Conservation (phyloP, 2,797 vertebrate genomes). For the Galagoides demidoff region DNA sequence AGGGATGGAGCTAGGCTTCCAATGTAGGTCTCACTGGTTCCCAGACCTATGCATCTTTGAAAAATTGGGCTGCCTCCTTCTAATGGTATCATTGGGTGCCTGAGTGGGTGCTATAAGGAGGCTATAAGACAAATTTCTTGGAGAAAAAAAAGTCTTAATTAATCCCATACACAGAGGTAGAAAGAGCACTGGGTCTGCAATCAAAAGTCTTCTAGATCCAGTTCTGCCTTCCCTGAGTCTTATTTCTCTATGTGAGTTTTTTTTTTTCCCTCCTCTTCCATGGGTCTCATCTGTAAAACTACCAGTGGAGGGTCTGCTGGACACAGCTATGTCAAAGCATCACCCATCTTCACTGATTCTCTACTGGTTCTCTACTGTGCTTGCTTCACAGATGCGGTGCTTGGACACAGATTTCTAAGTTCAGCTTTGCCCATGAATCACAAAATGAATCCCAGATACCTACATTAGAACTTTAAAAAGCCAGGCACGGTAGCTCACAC, state of each 20-base stretch:
- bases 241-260: neutral
- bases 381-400: neutral
- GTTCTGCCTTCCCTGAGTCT: neutral
- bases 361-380: neutral
- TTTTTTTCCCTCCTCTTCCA: neutral
- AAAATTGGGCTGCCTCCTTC: neutral
- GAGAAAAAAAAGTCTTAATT: neutral
- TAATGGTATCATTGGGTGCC: neutral
- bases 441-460: neutral
- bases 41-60: neutral
- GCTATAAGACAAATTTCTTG: neutral
- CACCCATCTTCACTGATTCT: neutral
- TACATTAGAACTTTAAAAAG: neutral
- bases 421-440: neutral
- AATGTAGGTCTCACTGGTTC: neutral
- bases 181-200: neutral
- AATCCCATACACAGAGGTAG: neutral
- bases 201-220: neutral
- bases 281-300: neutral
- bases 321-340: neutral
- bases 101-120: neutral
- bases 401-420: neutral
- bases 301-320: neutral
- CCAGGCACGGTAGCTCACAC: no score
- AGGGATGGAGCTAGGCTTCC: neutral